Percentiles rank a stretch among this genome's conserved stretches.
Evolutionary conservation across 2,113 vertebrate species (phyloP).

Genomic region (Calidris pugnax): DNA sequence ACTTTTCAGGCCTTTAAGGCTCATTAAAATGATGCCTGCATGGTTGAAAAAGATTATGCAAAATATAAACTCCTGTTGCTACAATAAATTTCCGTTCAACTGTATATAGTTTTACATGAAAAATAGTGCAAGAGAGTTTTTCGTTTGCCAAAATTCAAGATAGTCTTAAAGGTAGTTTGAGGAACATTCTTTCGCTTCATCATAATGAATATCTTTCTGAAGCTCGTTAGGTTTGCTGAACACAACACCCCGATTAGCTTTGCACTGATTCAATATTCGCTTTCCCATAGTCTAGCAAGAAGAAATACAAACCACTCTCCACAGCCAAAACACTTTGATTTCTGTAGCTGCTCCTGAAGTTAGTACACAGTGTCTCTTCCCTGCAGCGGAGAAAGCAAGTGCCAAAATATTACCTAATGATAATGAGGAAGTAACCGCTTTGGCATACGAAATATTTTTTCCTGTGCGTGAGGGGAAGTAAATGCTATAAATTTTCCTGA

Average conservation of each 20-base stretch:
- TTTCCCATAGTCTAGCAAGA: background rate
- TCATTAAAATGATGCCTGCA: background rate
- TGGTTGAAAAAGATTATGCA: background rate
- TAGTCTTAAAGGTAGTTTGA: background rate
- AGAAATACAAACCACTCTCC: background rate
- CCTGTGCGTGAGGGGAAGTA: constrained; percentile 36
- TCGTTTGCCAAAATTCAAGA: background rate
- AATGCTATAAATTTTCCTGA: constrained; percentile 50
- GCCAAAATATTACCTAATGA: constrained; percentile 59
- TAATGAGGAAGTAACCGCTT: constrained; percentile 25
- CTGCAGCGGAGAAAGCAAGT: background rate
- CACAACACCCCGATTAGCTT: background rate
- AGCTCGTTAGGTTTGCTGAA: background rate
- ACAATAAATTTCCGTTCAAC: background rate
- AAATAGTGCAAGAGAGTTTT: background rate
- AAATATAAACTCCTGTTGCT: background rate
- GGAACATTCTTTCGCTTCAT: background rate
- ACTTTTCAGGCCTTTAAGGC: background rate
- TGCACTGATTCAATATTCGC: background rate
- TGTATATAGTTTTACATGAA: background rate
- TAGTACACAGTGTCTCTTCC: constrained; percentile 29
- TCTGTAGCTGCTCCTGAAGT: background rate
- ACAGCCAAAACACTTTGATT: background rate
- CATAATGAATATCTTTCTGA: background rate
- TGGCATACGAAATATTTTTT: constrained; percentile 54